These are phyloP conservation scores for Pitangus sulphuratus DNA, from an alignment of 2,797 vertebrate genomes.

Conservation along the genomic window DNA sequence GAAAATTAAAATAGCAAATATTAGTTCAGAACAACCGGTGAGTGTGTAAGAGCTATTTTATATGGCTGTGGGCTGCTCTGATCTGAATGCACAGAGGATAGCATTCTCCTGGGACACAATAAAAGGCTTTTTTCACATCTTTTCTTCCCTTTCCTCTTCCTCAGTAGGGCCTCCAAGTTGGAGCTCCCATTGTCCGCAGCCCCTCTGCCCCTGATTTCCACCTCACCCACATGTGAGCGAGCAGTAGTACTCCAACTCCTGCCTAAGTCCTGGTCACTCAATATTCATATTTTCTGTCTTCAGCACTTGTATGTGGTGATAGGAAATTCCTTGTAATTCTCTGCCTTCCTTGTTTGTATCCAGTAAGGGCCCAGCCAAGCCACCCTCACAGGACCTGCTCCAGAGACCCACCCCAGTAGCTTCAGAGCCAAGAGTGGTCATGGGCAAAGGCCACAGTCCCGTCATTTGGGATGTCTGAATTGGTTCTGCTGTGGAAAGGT, in stretches of 20 bases:
- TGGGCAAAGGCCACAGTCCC: accelerated
- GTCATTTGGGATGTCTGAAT: accelerated
- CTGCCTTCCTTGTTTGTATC: not conserved
- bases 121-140: not conserved
- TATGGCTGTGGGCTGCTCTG: not conserved
- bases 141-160: not conserved
- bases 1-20: constrained; percentile 64
- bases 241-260: not conserved
- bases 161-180: not conserved
- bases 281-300: accelerated
- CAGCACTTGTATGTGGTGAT: not conserved
- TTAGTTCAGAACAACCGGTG: constrained; percentile 22
- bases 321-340: not conserved
- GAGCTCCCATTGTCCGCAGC: not conserved
- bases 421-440: not conserved
- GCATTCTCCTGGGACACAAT: not conserved
- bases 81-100: not conserved
- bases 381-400: not conserved
- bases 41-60: not conserved
- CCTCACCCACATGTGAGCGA: accelerated
- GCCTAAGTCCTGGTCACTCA: not conserved
- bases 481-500: not conserved
- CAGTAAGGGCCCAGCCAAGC: not conserved
- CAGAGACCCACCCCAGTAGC: not conserved
- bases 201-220: not conserved